Evolutionary conservation across 2,113 vertebrate species (phyloP), one percentile per base, ranked within the genome.

Genomic region (Lagopus muta): DNA sequence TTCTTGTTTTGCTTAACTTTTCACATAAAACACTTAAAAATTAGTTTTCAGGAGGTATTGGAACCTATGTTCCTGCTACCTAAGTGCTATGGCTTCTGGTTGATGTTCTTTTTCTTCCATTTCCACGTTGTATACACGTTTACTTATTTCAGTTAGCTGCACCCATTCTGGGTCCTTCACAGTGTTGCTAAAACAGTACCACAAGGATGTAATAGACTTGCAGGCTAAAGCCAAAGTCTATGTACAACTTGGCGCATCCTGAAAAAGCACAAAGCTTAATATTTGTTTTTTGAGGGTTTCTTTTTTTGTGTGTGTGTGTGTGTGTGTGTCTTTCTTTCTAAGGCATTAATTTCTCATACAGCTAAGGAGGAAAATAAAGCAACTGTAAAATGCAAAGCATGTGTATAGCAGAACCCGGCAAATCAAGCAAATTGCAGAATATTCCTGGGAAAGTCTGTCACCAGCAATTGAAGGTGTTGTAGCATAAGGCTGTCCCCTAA

Each of bases 1-100:
- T 66, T 82, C 81, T 82, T 89, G 6, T 67, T 85, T 70, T 76
- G 43, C 64, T 65, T 14, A 72, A 76, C 57, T 32, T 30, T 87
- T 40, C 62, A 36, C 4, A 2, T 82, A n/a, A 87, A 72, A 27
- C 47, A 11, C 38, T 81, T 86, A 55, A 91, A 82, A 40, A 30
- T 89, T 85, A 70, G 43, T 43, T 57, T 30, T 15, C 28, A 73
- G 52, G 10, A 43, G 52, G 21, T 42, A 18, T 54, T 57, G 71
- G 38, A 57, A 24, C 71, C 38, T 28, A 43, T 7, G 13, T 71
- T 71, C 34, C 48, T 20, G 19, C 27, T 82, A 50, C 24, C 38
- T 30, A 19, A 72, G 15, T 43, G 11, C 50, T 76, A 28, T 85
- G 48, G 15, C 58, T 80, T n/a, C 62, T 85, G 30, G 13, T 10